Evolutionary conservation across 2,113 vertebrate species (phyloP).

Genomic region (Phylloscopus trochilus): DNA sequence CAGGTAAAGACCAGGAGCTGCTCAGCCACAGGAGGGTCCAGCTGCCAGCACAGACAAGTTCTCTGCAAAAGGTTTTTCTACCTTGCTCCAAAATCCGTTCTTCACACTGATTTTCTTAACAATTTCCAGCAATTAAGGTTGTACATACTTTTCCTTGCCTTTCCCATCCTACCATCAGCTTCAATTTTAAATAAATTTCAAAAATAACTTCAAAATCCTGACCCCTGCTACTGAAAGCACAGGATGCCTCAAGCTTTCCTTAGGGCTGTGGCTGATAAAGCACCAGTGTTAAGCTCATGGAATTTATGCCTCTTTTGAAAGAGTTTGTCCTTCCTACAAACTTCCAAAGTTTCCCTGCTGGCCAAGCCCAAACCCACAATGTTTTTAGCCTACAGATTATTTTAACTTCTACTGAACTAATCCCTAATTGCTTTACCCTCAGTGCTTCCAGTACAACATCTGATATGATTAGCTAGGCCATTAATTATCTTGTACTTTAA

Average conservation of each 20-base stretch:
- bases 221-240: background rate
- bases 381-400: background rate
- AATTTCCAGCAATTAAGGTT: background rate
- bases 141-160: background rate
- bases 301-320: background rate
- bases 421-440: conserved; percentile 22
- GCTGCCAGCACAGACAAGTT: background rate
- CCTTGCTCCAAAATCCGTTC: background rate
- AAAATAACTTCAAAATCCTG: background rate
- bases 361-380: background rate
- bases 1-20: background rate
- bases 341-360: background rate
- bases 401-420: background rate
- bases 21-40: background rate
- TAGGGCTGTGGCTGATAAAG: background rate
- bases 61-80: background rate
- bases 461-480: conserved; percentile 34
- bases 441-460: background rate
- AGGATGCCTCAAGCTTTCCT: background rate
- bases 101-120: background rate
- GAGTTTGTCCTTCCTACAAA: background rate
- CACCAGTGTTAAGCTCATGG: background rate
- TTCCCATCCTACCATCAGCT: background rate
- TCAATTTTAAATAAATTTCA: background rate
- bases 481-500: conserved; percentile 50